phyloP scores from a whole-genome alignment of 2,113 vertebrate genomes.

The Formicarius rufipectus region DNA sequence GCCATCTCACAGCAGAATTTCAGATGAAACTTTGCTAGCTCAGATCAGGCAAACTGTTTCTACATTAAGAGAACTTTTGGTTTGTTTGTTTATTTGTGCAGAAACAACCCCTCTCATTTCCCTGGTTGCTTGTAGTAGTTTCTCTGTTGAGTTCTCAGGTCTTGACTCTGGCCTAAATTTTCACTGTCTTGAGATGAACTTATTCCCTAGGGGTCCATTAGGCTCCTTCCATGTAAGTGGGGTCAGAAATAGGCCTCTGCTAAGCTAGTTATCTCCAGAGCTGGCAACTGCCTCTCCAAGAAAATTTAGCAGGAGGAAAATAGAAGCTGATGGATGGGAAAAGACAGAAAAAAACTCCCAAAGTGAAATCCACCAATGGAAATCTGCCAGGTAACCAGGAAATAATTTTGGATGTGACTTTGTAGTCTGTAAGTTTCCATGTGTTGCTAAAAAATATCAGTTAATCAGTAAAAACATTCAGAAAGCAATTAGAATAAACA shows the following conservation, averaged over 20 bases:
- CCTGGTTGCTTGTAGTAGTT: not conserved
- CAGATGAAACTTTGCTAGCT: not conserved
- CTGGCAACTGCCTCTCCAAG: not conserved
- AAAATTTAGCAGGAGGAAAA: not conserved
- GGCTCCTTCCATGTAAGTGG: not conserved
- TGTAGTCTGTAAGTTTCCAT: not conserved
- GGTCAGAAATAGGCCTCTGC: slow-evolving; percentile 11
- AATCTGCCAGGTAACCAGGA: slow-evolving; percentile 4
- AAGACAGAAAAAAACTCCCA: not conserved
- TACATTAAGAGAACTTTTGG: not conserved
- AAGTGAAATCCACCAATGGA: not conserved
- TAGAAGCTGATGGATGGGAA: not conserved
- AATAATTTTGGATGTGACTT: not conserved
- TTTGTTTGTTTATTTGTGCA: not conserved
- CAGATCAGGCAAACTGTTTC: not conserved
- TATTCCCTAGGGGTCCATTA: not conserved
- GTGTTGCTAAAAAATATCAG: not conserved
- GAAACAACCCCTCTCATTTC: not conserved
- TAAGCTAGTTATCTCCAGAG: slow-evolving; percentile 8
- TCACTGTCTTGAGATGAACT: not conserved
- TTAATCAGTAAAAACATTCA: not conserved
- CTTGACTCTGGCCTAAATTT: slow-evolving; percentile 26
- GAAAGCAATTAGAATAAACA: not conserved
- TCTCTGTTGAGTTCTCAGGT: not conserved
- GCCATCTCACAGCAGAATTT: not conserved